Conservation (phyloP, 2,797 vertebrate species). For the Tiaroga cobitis region DNA sequence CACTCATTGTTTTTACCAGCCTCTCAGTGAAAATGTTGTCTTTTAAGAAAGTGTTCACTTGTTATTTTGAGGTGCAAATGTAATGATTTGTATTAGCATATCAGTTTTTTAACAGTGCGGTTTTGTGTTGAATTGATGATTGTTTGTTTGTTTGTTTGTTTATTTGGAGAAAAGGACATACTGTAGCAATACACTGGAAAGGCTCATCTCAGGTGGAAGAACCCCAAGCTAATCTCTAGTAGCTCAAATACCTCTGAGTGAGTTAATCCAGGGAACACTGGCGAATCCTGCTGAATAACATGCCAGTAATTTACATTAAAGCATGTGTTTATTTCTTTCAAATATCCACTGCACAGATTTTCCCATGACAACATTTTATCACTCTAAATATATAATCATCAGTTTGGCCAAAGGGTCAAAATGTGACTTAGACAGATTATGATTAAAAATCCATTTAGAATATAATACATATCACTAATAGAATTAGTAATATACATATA, state of each 20-base stretch:
- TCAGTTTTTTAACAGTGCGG: constrained; percentile 19
- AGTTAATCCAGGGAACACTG: constrained; percentile 1
- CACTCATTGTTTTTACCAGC: constrained; percentile 27
- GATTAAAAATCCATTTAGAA: background rate
- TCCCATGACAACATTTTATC: constrained; percentile 12
- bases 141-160: background rate
- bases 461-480: constrained; percentile 34
- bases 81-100: constrained; percentile 35
- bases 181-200: background rate
- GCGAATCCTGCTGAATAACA: constrained; percentile 23
- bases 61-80: constrained; percentile 16
- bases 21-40: constrained; percentile 19
- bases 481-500: constrained; percentile 18
- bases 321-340: constrained; percentile 24
- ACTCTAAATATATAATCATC: constrained; percentile 10
- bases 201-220: constrained; percentile 19
- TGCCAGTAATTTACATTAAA: background rate
- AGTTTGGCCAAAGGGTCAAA: constrained; percentile 12
- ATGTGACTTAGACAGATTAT: constrained; percentile 19
- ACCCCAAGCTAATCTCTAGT: constrained; percentile 18
- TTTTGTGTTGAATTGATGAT: constrained; percentile 20
- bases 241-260: constrained; percentile 11
- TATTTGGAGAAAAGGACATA: background rate
- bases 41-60: constrained; percentile 36
- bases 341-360: constrained; percentile 7